phyloP scores from a whole-genome alignment of 2,888 invertebrate species.

The Hipparchia sbordonii region DNA sequence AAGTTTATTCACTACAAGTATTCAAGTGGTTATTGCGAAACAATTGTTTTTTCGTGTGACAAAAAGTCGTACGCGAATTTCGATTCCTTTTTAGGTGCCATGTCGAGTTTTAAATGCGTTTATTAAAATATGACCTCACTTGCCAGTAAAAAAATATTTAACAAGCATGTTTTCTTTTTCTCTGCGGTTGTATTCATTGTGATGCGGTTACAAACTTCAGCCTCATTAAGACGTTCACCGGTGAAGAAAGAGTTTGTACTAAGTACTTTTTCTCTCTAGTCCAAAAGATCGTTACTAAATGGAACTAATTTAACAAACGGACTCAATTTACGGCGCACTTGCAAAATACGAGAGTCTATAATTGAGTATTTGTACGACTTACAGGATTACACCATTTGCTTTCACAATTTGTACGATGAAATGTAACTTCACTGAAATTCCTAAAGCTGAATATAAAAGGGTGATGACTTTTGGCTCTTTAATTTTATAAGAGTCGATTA shows the following conservation, averaged over 20 bases:
- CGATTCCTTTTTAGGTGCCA: conserved; percentile 28
- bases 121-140: conserved; percentile 35
- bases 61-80: conserved; percentile 22
- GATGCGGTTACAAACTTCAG: conserved; percentile 39
- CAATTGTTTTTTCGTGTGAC: conserved; percentile 27
- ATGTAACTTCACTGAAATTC: background rate
- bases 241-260: conserved; percentile 30
- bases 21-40: conserved; percentile 16
- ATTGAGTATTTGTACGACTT: too few relatives aligned
- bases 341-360: background rate
- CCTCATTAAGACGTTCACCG: conserved; percentile 34
- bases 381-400: background rate
- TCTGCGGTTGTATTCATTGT: conserved; percentile 31
- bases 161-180: conserved; percentile 37
- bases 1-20: background rate
- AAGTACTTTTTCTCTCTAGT: conserved; percentile 7
- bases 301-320: conserved; percentile 2
- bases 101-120: conserved; percentile 33
- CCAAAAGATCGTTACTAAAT: background rate
- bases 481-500: too few relatives aligned
- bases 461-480: too few relatives aligned
- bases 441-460: background rate
- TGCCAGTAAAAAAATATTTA: conserved; percentile 23
- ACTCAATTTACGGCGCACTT: background rate
- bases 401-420: background rate